Evolutionary conservation across 2,113 vertebrate genomes (phyloP), one percentile per base, ranked within the genome.

Genomic region (Poeciliopsis occidentalis): DNA sequence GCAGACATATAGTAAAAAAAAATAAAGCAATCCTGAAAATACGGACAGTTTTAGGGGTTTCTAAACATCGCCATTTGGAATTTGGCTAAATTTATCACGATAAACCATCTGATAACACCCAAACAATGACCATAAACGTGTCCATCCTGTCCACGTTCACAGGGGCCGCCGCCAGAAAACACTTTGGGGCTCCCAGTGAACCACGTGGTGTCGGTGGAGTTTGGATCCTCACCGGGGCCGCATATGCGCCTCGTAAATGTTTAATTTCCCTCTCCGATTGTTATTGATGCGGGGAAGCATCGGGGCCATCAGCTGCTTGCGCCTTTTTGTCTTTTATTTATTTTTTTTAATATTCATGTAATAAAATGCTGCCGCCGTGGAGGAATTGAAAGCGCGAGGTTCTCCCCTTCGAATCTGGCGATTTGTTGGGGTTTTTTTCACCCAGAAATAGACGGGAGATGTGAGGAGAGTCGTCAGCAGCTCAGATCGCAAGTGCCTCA

Each of bases 211-310:
- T 88, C 91, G 89, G 87, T 82, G 51, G 76, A 83, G 87, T 87
- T 92, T 94, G 93, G 89, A 90, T 79, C 87, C 78, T 79, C 84
- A 85, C 85, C 85, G 83, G 84, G 82, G 81, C 78, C 61, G 89
- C 88, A 69, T 85, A 78, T 31, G 30, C 82, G 85, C 80, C 89
- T 94, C 91, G 91, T 93, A 91, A 92, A 93, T 94, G 91, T 92
- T 93, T 92, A 88, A 94, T 93, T 82, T 82, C 37, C 76, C 75
- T 76, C 87, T 81, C 80, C 80, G 82, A 63, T 87, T 92, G 91
- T 91, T 89, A 88, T 91, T 91, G 82, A 90, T 89, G 86, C 84
- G 83, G 82, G 78, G 81, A 73, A 83, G 77, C 88, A 83, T 89
- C 87, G 88, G 87, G 73, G 73, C 67, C 73, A 65, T 31, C 30